Conservation (phyloP, 2,888 invertebrate genomes). For the Tinea trinotella region DNA sequence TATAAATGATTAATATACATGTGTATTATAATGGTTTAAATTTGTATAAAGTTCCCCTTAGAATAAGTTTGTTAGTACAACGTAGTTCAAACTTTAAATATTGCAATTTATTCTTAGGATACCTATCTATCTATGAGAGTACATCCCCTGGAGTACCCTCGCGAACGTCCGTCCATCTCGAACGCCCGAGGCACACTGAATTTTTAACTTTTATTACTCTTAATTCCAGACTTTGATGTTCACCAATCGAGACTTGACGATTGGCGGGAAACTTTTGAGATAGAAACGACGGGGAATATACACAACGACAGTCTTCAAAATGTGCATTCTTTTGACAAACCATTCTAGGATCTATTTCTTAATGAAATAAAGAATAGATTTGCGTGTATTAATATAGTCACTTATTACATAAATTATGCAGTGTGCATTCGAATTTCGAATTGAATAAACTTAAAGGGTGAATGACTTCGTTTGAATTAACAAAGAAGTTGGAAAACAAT, state of each 20-base stretch:
- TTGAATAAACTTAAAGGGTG: constrained; percentile 5
- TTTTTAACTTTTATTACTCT: constrained; percentile 16
- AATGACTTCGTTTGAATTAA: constrained; percentile 1
- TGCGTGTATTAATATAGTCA: neutral
- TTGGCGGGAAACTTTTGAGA: constrained; percentile 46
- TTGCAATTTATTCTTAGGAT: neutral
- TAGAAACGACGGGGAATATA: neutral
- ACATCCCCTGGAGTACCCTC: neutral
- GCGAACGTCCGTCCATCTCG: constrained; percentile 38
- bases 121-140: neutral
- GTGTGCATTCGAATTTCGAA: neutral
- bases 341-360: neutral
- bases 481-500: neutral
- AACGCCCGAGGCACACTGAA: constrained; percentile 22
- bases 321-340: neutral
- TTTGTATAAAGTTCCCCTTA: too few species aligned
- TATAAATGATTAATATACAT: too few species aligned
- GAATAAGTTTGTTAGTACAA: too few species aligned
- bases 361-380: neutral
- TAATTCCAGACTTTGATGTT: constrained; percentile 16
- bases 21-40: too few species aligned
- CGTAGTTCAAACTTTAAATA: neutral
- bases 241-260: constrained; percentile 30
- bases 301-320: neutral
- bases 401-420: neutral